Evolutionary conservation across 2,797 vertebrate genomes (phyloP).

Genomic region (Pachyuromys duprasi): DNA sequence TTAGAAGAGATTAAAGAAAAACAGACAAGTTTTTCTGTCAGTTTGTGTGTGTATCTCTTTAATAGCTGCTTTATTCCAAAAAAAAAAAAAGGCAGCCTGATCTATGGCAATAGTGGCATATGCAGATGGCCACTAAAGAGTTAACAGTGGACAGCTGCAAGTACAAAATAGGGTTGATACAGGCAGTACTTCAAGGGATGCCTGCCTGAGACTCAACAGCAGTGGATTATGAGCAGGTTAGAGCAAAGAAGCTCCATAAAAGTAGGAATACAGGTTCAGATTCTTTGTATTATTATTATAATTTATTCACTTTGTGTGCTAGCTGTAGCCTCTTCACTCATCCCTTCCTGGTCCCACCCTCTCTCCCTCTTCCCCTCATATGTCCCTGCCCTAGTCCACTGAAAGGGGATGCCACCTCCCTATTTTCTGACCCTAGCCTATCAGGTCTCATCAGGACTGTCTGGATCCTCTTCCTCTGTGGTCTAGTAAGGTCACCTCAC

Average conservation of each 20-base stretch:
- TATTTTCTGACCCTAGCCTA: too few species aligned
- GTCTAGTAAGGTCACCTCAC: too few species aligned
- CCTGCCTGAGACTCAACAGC: neutral
- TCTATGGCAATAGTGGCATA: neutral
- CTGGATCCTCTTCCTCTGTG: too few species aligned
- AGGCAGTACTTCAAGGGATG: neutral
- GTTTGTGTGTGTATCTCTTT: neutral
- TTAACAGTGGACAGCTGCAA: neutral
- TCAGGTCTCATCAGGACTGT: too few species aligned
- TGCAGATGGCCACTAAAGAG: neutral
- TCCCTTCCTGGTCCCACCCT: too few species aligned
- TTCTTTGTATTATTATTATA: neutral
- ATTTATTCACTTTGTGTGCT: too few species aligned
- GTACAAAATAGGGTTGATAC: neutral
- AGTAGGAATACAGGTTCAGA: slow-evolving; percentile 14
- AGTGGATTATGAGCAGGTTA: neutral
- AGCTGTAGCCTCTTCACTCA: too few species aligned
- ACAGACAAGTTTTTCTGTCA: neutral
- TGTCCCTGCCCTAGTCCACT: too few species aligned
- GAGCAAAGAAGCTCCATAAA: neutral
- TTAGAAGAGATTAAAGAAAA: neutral
- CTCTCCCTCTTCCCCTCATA: too few species aligned
- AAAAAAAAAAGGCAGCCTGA: neutral
- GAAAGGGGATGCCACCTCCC: too few species aligned
- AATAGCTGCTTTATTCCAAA: neutral